Evolutionary conservation across 1,140 invertebrate species (phyloP).

Genomic region (Lasioglossum albipes): DNA sequence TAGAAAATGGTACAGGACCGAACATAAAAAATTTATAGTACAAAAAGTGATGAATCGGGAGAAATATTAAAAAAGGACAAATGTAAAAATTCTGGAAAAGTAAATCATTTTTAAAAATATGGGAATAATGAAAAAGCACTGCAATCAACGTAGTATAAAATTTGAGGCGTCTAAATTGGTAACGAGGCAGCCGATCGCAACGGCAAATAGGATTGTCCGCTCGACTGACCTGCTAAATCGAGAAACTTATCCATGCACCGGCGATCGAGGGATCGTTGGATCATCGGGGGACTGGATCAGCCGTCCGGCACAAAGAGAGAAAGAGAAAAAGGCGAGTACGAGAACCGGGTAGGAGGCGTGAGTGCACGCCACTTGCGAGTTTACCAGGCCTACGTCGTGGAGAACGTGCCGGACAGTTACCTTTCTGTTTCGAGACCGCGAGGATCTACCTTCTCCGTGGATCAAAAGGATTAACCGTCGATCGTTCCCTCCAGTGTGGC

Average conservation of each 20-base stretch:
- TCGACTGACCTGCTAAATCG: not conserved
- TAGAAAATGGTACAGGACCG: too few relatives aligned
- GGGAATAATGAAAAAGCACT: too few relatives aligned
- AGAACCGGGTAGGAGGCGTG: constrained; percentile 66
- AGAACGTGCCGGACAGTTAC: constrained; percentile 72
- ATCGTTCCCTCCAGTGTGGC: not conserved
- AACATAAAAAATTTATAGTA: too few relatives aligned
- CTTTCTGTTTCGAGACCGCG: constrained; percentile 76
- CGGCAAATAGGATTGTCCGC: not conserved
- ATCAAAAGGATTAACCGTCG: constrained; percentile 44
- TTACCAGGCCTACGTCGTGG: constrained; percentile 69
- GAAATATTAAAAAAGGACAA: too few relatives aligned
- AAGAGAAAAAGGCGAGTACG: constrained; percentile 65
- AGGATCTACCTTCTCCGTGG: constrained; percentile 68
- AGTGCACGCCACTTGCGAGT: constrained; percentile 63
- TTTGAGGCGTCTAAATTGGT: too few relatives aligned
- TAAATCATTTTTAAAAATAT: too few relatives aligned
- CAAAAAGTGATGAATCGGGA: too few relatives aligned
- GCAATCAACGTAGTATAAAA: too few relatives aligned
- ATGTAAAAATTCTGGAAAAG: too few relatives aligned
- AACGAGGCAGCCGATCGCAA: too few relatives aligned
- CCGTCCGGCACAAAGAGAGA: constrained; percentile 28
- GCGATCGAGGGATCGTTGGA: constrained; percentile 26
- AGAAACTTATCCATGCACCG: constrained; percentile 1
- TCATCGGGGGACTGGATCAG: constrained; percentile 15